Percentiles rank a stretch among this genome's conserved stretches.
Conservation (phyloP, 2,113 vertebrate species). For the Anolis carolinensis region DNA sequence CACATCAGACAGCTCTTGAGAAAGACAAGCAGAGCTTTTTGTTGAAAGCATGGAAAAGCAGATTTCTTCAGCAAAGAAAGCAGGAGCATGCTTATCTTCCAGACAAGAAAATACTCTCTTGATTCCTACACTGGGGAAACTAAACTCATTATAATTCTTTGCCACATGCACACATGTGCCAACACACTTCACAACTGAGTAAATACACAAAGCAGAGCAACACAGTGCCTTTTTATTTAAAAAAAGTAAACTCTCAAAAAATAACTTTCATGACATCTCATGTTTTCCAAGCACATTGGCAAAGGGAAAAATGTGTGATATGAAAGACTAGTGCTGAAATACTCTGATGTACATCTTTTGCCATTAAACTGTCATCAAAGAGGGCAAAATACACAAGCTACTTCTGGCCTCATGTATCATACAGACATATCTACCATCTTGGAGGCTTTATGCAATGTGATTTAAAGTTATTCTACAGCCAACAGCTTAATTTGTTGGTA, state of each 20-base stretch:
- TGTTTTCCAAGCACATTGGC: too few species aligned
- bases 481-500: too few species aligned
- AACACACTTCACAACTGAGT: background rate
- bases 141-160: background rate
- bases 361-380: too few species aligned
- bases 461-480: background rate
- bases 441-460: background rate
- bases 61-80: background rate
- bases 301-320: too few species aligned
- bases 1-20: background rate
- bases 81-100: background rate
- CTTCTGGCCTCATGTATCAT: background rate
- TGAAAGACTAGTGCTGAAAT: too few species aligned
- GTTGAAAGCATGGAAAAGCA: too few species aligned
- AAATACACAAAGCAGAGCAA: background rate
- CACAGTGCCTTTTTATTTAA: too few species aligned
- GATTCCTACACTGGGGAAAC: background rate
- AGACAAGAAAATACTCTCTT: background rate
- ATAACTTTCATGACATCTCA: too few species aligned
- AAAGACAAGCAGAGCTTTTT: background rate
- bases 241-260: too few species aligned
- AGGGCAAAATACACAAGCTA: background rate
- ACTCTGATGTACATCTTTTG: too few species aligned
- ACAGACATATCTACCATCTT: background rate
- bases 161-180: background rate